Evolutionary conservation across 2,113 vertebrate genomes (phyloP), one percentile per base, ranked within the genome.

Genomic region (Eulemur macaco): DNA sequence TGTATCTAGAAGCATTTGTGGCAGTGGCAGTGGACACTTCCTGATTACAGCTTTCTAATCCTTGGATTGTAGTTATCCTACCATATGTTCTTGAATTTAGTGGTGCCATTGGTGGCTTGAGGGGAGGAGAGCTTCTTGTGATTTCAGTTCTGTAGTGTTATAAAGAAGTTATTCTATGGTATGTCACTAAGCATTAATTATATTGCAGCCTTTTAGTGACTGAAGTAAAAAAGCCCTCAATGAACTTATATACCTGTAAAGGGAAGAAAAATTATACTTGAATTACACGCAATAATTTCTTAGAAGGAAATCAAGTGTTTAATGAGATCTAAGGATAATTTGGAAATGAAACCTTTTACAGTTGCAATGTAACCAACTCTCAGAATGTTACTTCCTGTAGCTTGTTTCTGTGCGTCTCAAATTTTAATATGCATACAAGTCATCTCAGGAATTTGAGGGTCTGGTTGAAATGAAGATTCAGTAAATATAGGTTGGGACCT

Each of bases 251-350:
- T 86, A 69, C 47, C 27, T 90, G 54, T 74, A 78, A 47, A 80
- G 37, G 71, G 25, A 85, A 87, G 39, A 74, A 52, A 52, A 77
- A 50, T 39, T 83, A 52, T 69, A 64, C 34, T 50, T 82, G 39
- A 91, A 29, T 88, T 89, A 58, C 21, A 91, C 42, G 27, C 69
- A 42, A 77, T 94, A 85, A 73, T 91, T 96, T 96, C 39, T 86
- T 81, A 66, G 47, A 64, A 88, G 15, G 47, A 56, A 64, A 81
- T 66, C 14, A 78, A 73, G 14, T 60, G 27, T 71, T 93, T 73
- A 58, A 42, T 83, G 23, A 84, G 76, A 91, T 91, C 58, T 86
- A 37, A 91, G n/a, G 60, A 89, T 37, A 89, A 54, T 39, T 89
- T 90, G 39, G 66, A 90, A 90, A 60, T 81, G 52, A 94, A 88